These are phyloP conservation scores for Cettia cetti DNA, from an alignment of 2,113 vertebrate species.

Conservation along the genomic window DNA sequence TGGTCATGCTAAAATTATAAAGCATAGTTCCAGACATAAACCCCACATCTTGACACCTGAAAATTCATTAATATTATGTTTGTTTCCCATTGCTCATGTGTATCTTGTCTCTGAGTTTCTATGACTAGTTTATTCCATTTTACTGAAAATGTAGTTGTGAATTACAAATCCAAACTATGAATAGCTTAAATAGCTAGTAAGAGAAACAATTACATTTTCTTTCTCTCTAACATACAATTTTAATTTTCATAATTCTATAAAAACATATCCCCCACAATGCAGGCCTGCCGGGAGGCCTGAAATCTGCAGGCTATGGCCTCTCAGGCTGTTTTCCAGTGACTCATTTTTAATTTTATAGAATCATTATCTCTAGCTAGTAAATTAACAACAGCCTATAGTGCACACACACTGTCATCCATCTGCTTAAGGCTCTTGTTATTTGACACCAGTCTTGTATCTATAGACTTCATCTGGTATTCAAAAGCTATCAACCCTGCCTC, in stretches of 20 bases:
- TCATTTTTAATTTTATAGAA: conserved; percentile 72
- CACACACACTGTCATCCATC: conserved; percentile 67
- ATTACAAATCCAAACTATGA: neutral
- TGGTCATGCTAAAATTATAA: neutral
- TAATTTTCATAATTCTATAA: conserved; percentile 53
- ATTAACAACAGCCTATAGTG: conserved; percentile 70
- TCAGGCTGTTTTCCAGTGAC: conserved; percentile 60
- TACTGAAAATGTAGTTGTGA: neutral
- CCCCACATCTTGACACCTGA: neutral
- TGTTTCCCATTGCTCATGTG: neutral
- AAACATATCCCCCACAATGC: neutral
- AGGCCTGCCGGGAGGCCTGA: conserved; percentile 30
- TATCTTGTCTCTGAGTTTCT: neutral
- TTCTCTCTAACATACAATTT: conserved; percentile 33
- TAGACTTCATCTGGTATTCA: conserved; percentile 71
- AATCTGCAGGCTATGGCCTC: conserved; percentile 49
- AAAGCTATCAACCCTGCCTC: conserved; percentile 67
- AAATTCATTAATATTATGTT: neutral
- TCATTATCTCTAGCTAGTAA: conserved; percentile 72
- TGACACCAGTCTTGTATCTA: conserved; percentile 68
- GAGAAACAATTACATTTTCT: conserved; percentile 36
- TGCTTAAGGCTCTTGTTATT: conserved; percentile 75
- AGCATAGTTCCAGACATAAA: neutral
- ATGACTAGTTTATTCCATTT: conserved; percentile 1
- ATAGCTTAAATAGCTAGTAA: neutral